Evolutionary conservation across 2,888 invertebrate species (phyloP), one percentile per base, ranked within the genome.

Genomic region (Philereme transversata): DNA sequence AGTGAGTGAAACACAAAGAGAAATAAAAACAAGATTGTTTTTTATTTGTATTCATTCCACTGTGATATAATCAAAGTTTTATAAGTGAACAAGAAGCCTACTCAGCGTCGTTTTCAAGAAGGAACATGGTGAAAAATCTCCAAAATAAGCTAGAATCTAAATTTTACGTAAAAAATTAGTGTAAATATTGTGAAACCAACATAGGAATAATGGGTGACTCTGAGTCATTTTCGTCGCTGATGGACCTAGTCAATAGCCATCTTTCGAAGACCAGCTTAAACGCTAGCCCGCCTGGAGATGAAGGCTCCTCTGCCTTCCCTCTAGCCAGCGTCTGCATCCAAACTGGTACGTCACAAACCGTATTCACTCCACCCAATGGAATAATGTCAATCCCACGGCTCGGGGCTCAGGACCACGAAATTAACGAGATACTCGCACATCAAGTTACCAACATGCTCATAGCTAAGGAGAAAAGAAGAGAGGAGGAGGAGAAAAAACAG

Each of bases 401-500:
- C 35, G 65, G 67, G 38, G 63, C 75, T 5, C 77, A 75, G 33
- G 74, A 78, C 5, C 83, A 79, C 57, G 78, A 84, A 5, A 86
- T 86, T 44, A 76, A 74, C 22, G 76, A 72, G 51, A 75, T 86
- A 9, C 74, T 88, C 4, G 82, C 84, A 4, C 78, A 80, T 69
- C 90, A 90, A 71, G 73, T 90, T 4, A 79, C 82, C 1, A 90
- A 90, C 60, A 90, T 90, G 88, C 75, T 90, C 43, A 86, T 82
- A 72, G 84, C 87, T 3, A 87, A 84, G 73, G 87, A 89, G 64
- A 75, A 77, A 40, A 81, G 78, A 59, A 74, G 70, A 53, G 76
- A 81, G 52, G 81, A 83, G 44, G 78, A 83, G 43, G 80, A 84
- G 59, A 70, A 77, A 52, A 65, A 48, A 44, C 73, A 75, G 36